A percentile compares a stretch with the other conserved stretches of the same genome.
Conservation (phyloP, 2,113 vertebrate genomes). For the Nettapus auritus region DNA sequence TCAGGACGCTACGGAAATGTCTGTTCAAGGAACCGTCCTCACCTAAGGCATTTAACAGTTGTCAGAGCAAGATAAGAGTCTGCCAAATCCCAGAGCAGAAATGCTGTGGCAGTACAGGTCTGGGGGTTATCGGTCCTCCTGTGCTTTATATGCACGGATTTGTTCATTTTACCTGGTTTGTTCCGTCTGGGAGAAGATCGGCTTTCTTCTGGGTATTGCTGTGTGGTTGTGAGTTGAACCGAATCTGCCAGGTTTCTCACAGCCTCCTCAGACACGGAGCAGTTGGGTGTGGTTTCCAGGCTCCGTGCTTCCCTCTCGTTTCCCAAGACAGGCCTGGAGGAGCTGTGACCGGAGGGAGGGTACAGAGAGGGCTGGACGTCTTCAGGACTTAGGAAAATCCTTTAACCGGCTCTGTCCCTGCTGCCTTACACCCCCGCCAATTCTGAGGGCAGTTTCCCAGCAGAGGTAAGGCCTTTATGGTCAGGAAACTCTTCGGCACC, state of each 20-base stretch:
- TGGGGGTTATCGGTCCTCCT: neutral
- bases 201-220: neutral
- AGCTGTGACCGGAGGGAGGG: neutral
- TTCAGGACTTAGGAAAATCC: neutral
- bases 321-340: neutral
- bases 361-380: neutral
- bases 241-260: neutral
- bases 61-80: neutral
- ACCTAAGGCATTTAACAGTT: neutral
- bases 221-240: neutral
- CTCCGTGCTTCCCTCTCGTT: neutral
- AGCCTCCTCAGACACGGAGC: neutral
- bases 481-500: neutral
- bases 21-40: neutral
- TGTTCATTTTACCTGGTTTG: neutral
- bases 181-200: neutral
- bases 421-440: neutral
- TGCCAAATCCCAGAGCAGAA: neutral
- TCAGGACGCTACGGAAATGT: accelerated
- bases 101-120: neutral
- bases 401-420: neutral
- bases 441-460: neutral
- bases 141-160: neutral
- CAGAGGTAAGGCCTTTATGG: neutral
- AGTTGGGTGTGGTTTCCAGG: neutral